These are phyloP conservation scores for Sebastes steindachneri DNA, from an alignment of 2,797 vertebrate genomes.

Conservation along the genomic window DNA sequence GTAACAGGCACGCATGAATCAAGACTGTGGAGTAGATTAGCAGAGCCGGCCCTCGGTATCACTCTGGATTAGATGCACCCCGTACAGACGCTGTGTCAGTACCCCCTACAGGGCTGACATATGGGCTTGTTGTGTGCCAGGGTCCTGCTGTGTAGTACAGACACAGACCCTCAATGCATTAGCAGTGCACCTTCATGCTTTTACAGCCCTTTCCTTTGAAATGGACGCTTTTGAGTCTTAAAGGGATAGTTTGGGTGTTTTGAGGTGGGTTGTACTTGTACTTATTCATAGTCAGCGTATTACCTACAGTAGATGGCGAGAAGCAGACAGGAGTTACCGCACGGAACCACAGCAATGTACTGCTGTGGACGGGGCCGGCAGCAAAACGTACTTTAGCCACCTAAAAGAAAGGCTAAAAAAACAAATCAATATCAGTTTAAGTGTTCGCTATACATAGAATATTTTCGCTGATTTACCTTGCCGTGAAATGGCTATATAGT, in stretches of 20 bases:
- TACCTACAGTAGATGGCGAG: not conserved
- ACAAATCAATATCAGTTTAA: no score
- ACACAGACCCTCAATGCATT: not conserved
- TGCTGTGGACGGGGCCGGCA: no score
- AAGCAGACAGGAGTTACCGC: not conserved
- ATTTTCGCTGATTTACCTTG: no score
- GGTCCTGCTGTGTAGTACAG: conserved; percentile 30
- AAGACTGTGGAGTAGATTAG: conserved; percentile 11
- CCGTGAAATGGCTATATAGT: no score
- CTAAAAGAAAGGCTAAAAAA: no score
- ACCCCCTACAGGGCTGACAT: conserved; percentile 31
- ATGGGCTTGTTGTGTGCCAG: conserved; percentile 30
- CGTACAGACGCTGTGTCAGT: conserved; percentile 8
- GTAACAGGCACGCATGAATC: conserved; percentile 69
- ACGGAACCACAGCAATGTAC: no score
- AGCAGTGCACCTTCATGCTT: conserved; percentile 14
- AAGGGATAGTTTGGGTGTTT: not conserved
- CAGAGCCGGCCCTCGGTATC: not conserved
- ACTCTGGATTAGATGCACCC: conserved; percentile 18
- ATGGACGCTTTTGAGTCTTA: not conserved
- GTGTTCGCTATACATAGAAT: no score
- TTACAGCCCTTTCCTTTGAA: conserved; percentile 6
- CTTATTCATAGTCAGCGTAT: not conserved
- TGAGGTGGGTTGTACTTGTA: not conserved
- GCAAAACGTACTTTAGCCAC: no score